Percentiles rank a stretch among this genome's conserved stretches.
Conservation (phyloP, 2,888 invertebrate species). For the Noctuana brunneofusca region DNA sequence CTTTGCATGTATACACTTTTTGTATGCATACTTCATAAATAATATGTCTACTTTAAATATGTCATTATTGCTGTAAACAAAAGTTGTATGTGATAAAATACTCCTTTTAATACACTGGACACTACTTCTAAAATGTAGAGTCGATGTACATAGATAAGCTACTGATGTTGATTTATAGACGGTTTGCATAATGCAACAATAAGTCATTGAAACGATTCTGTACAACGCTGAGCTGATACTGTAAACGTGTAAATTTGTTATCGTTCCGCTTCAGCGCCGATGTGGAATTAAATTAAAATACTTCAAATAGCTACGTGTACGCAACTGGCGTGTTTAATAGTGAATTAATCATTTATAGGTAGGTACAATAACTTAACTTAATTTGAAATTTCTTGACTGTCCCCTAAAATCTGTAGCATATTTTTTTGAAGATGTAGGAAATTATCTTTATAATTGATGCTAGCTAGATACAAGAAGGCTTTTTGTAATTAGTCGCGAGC, state of each 20-base stretch:
- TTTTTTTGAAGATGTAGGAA: too few relatives aligned
- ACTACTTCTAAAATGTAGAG: conserved; percentile 1
- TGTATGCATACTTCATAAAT: background rate
- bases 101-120: background rate
- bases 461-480: too few relatives aligned
- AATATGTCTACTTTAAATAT: too few relatives aligned
- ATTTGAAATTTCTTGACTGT: too few relatives aligned
- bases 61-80: too few relatives aligned
- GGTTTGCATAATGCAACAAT: conserved; percentile 26
- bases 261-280: conserved; percentile 27
- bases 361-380: background rate
- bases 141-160: conserved; percentile 23
- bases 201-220: conserved; percentile 30
- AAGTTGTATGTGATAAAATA: background rate
- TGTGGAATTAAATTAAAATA: conserved; percentile 30
- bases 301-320: conserved; percentile 8
- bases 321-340: conserved; percentile 6
- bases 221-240: conserved; percentile 14
- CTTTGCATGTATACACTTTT: too few relatives aligned
- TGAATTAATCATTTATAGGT: background rate
- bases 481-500: too few relatives aligned
- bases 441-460: too few relatives aligned
- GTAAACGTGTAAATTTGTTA: conserved; percentile 32
- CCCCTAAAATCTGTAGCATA: too few relatives aligned
- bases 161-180: conserved; percentile 26